Evolutionary conservation across 2,113 vertebrate genomes (phyloP).

Genomic region (Vidua macroura): DNA sequence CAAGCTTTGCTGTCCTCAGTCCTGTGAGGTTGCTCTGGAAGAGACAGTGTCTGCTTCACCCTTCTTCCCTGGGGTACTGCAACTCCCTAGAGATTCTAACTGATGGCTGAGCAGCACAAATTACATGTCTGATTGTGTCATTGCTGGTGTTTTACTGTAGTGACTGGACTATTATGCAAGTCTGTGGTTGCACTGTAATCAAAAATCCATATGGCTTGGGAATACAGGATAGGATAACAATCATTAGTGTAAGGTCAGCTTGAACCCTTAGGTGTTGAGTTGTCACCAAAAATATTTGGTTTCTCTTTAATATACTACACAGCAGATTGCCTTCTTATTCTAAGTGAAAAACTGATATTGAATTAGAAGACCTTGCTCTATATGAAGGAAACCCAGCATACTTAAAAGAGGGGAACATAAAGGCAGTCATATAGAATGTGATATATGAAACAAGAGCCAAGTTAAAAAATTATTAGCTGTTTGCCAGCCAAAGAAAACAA

Average conservation of each 20-base stretch:
- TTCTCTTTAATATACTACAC: background rate
- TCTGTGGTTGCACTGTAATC: background rate
- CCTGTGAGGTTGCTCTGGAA: background rate
- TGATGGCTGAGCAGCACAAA: background rate
- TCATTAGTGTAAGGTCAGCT: background rate
- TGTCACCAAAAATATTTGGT: constrained; percentile 22
- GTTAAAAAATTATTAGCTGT: background rate
- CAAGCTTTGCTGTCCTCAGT: background rate
- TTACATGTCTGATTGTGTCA: background rate
- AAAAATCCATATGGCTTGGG: background rate
- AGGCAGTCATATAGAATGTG: background rate
- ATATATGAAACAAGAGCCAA: constrained; percentile 23
- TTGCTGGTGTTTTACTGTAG: background rate
- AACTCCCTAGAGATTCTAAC: background rate
- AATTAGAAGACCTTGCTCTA: background rate
- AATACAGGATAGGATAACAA: background rate
- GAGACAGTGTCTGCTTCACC: background rate
- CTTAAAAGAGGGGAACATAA: background rate
- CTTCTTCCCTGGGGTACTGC: background rate
- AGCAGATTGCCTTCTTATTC: background rate
- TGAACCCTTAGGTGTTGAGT: background rate
- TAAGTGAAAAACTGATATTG: background rate
- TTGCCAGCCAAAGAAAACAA: constrained; percentile 42
- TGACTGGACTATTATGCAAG: background rate
- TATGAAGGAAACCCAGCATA: background rate